Conservation (phyloP, 2,888 invertebrate species). For the Lutraria lutraria region DNA sequence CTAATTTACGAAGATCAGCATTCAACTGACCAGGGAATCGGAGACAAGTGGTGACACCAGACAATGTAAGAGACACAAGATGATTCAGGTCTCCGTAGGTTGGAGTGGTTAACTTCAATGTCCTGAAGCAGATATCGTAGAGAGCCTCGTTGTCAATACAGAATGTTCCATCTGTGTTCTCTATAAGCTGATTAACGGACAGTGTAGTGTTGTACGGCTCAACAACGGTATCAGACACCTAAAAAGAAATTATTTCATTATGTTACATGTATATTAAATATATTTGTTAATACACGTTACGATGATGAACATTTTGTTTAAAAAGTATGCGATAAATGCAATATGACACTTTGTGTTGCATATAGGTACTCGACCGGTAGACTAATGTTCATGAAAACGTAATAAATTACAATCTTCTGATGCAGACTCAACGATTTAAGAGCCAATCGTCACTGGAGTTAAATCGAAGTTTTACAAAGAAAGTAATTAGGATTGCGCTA, state of each 20-base stretch:
- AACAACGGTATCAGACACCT: slow-evolving; percentile 52
- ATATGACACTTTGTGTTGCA: no score
- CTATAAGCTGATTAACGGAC: slow-evolving; percentile 49
- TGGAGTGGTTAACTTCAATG: slow-evolving; percentile 93
- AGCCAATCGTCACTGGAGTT: no score
- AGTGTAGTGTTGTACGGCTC: slow-evolving; percentile 49
- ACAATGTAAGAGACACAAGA: slow-evolving; percentile 76
- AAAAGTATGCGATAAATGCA: no score
- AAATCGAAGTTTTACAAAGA: no score
- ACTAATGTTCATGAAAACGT: no score
- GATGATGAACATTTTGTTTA: no score
- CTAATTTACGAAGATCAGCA: slow-evolving; percentile 92
- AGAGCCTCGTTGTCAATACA: slow-evolving; percentile 96
- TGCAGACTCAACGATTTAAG: no score
- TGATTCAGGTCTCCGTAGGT: slow-evolving; percentile 96
- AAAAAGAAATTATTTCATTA: not conserved
- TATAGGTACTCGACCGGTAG: no score
- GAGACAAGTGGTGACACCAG: slow-evolving; percentile 38
- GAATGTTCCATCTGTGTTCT: slow-evolving; percentile 94
- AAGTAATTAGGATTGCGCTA: no score
- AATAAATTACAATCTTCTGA: no score
- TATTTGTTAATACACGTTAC: no score
- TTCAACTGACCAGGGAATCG: slow-evolving; percentile 91
- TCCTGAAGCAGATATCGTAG: slow-evolving; percentile 92
- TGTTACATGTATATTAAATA: no score